Percentiles rank a stretch among this genome's conserved stretches.
These are phyloP conservation scores for Argya squamiceps DNA, from an alignment of 2,797 vertebrate genomes.

Conservation along the genomic window DNA sequence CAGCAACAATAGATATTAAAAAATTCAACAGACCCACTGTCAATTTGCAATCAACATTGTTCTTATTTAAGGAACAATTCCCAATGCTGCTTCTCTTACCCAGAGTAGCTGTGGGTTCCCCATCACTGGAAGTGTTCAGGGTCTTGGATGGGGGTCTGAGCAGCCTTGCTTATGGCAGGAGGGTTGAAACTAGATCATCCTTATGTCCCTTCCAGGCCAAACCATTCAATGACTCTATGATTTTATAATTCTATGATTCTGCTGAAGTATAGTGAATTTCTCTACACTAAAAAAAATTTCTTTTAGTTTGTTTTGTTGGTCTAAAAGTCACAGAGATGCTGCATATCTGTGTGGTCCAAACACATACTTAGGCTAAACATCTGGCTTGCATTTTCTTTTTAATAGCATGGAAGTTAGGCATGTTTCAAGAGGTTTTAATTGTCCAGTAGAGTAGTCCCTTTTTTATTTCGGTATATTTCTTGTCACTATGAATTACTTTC, in stretches of 20 bases:
- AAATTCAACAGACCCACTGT: not conserved
- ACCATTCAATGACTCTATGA: not conserved
- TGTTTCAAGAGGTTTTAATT: conserved; percentile 55
- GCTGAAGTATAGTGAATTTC: not conserved
- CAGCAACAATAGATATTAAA: not conserved
- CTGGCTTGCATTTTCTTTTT: conserved; percentile 23
- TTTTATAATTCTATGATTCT: not conserved
- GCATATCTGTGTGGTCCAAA: not conserved
- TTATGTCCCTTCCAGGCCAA: not conserved
- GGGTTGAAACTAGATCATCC: not conserved
- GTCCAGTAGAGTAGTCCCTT: not conserved
- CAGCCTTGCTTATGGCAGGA: not conserved
- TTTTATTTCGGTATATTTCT: not conserved
- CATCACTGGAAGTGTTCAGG: not conserved
- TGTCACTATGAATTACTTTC: conserved; percentile 15
- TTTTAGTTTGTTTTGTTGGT: not conserved
- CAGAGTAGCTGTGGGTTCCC: not conserved
- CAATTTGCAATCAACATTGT: not conserved
- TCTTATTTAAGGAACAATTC: not conserved
- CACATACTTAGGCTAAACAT: conserved; percentile 20
- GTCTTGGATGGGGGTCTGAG: not conserved
- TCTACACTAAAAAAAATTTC: not conserved
- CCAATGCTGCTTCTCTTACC: not conserved
- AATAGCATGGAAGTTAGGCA: not conserved
- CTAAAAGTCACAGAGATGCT: not conserved